Evolutionary conservation across 2,113 vertebrate species (phyloP).

Genomic region (Pitta sordida): DNA sequence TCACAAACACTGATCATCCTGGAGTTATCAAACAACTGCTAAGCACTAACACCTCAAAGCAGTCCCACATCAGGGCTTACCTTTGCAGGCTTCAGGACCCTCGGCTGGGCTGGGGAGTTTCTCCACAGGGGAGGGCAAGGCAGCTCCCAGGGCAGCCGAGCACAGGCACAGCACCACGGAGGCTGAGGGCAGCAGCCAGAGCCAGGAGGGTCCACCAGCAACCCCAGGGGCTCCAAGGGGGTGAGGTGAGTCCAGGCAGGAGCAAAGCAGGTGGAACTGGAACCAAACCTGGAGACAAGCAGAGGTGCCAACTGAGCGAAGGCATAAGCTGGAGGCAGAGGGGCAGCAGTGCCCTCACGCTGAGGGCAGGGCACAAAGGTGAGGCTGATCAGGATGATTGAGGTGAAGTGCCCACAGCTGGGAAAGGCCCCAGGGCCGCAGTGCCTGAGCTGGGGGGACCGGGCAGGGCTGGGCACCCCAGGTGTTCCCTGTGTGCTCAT

Average conservation of each 20-base stretch:
- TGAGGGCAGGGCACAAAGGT: not conserved
- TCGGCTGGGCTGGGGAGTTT: not conserved
- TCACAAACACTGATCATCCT: not conserved
- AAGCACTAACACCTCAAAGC: not conserved
- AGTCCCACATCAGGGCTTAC: not conserved
- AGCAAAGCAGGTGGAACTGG: not conserved
- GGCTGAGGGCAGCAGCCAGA: not conserved
- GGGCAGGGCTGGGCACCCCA: no score
- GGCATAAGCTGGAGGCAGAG: not conserved
- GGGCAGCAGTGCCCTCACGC: accelerated
- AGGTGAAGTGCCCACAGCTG: not conserved
- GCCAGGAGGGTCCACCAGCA: accelerated
- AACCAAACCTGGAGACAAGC: not conserved
- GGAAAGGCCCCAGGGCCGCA: no score
- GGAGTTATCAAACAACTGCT: not conserved
- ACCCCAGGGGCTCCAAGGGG: accelerated
- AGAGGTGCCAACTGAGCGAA: accelerated
- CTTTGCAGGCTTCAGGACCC: not conserved
- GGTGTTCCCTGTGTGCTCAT: not conserved
- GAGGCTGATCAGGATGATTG: not conserved
- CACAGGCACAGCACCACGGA: not conserved
- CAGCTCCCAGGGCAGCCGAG: not conserved
- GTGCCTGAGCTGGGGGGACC: no score
- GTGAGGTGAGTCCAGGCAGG: not conserved
- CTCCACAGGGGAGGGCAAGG: not conserved